Conservation (phyloP, 2,888 invertebrate genomes). For the Hecatera dysodea region DNA sequence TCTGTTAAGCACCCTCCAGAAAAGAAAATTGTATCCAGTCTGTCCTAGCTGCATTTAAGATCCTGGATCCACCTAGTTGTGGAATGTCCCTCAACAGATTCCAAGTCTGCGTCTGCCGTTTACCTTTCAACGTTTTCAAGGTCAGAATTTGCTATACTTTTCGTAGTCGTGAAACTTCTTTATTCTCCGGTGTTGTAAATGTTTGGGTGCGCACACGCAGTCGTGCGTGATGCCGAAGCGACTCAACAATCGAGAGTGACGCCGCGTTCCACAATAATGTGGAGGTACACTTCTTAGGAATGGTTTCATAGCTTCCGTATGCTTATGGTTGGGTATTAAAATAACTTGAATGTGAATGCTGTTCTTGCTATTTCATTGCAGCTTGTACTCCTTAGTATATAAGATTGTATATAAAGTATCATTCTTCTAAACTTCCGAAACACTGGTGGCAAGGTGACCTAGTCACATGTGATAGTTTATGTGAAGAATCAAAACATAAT, state of each 20-base stretch:
- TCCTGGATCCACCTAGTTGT: neutral
- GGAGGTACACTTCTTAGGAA: slow-evolving; percentile 41
- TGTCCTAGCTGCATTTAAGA: neutral
- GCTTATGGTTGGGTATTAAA: slow-evolving; percentile 33
- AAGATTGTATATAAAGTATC: neutral
- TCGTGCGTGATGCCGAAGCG: slow-evolving; percentile 53
- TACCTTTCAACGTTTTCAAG: neutral
- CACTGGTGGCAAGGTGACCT: neutral
- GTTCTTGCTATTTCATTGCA: neutral
- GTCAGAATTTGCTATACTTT: neutral
- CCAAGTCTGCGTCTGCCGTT: neutral
- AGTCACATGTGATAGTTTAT: slow-evolving; percentile 4
- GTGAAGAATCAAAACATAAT: neutral
- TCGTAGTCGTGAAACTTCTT: slow-evolving; percentile 20
- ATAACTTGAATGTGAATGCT: slow-evolving; percentile 3
- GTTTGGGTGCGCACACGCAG: slow-evolving; percentile 51
- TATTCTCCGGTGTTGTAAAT: neutral
- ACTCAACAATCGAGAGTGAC: slow-evolving; percentile 48
- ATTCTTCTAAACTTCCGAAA: neutral
- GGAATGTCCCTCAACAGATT: neutral
- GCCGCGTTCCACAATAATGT: slow-evolving; percentile 49
- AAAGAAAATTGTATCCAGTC: too few species aligned
- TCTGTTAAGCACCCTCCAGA: too few species aligned
- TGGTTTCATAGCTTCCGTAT: slow-evolving; percentile 34
- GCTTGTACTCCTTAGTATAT: neutral